A percentile compares a stretch with the other conserved stretches of the same genome.
phyloP scores from a whole-genome alignment of 2,888 invertebrate species.

The Drosophila suboccidentalis region DNA sequence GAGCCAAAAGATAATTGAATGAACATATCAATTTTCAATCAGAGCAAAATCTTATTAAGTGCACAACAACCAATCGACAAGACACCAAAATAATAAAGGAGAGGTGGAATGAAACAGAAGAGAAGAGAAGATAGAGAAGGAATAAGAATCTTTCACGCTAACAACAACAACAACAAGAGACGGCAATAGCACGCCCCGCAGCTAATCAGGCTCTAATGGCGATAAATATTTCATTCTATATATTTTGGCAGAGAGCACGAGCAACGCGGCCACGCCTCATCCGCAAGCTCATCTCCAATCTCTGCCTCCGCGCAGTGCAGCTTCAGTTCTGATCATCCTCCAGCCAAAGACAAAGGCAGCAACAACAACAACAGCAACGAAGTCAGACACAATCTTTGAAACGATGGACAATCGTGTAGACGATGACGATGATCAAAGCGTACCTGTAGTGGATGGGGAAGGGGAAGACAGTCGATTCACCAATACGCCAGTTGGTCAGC shows the following conservation, averaged over 20 bases:
- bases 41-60: conserved; percentile 73
- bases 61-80: conserved; percentile 33
- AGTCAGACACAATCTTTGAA: conserved; percentile 63
- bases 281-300: conserved; percentile 6
- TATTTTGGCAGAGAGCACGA: conserved; percentile 60
- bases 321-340: conserved; percentile 14
- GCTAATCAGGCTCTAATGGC: conserved; percentile 82
- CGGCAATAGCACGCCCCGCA: conserved; percentile 69
- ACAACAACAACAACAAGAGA: conserved; percentile 1
- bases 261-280: conserved; percentile 56
- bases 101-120: background rate
- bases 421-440: conserved; percentile 53
- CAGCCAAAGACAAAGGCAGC: conserved; percentile 49
- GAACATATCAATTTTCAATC: conserved; percentile 79
- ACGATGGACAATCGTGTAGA: conserved; percentile 64
- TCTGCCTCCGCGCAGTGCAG: background rate
- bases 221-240: conserved; percentile 80
- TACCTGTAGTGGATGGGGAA: background rate
- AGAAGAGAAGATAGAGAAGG: background rate
- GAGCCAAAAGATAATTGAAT: conserved; percentile 65
- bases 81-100: conserved; percentile 2
- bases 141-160: conserved; percentile 21
- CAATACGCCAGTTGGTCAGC: conserved; percentile 32
- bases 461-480: background rate
- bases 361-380: conserved; percentile 9